Percentiles rank a stretch among this genome's conserved stretches.
Evolutionary conservation across 2,113 vertebrate species (phyloP).

Genomic region (Chloropsis cyanopogon): DNA sequence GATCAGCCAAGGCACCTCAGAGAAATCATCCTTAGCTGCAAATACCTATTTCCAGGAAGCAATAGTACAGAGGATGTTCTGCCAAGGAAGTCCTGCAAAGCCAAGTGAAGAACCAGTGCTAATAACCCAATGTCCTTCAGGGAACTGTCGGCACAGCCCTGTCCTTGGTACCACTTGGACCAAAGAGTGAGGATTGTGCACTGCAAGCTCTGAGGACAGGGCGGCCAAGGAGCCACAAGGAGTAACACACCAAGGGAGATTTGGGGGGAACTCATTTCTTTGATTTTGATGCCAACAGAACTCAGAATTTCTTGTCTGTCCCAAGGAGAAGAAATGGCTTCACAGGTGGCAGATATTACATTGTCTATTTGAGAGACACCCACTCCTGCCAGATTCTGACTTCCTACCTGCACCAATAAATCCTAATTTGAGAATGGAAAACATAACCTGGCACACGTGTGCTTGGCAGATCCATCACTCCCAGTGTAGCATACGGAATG

Average conservation of each 20-base stretch:
- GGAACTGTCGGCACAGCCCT: neutral
- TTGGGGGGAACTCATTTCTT: neutral
- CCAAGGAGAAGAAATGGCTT: neutral
- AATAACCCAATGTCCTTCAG: neutral
- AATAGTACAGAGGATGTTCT: neutral
- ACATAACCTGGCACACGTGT: neutral
- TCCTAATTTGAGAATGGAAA: neutral
- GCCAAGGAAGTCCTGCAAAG: neutral
- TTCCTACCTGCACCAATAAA: neutral
- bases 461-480: neutral
- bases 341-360: neutral
- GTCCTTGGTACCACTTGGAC: neutral
- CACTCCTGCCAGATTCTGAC: neutral
- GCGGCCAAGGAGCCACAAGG: neutral
- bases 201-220: neutral
- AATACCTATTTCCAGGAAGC: neutral
- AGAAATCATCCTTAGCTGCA: neutral
- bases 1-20: neutral
- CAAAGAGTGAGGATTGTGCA: neutral
- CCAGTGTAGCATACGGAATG: accelerated
- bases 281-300: neutral
- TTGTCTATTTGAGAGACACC: neutral
- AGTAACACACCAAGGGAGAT: neutral
- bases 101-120: neutral
- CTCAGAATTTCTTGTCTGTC: neutral